Percentiles rank a stretch among this genome's conserved stretches.
Evolutionary conservation across 2,113 vertebrate species (phyloP).

Genomic region (Rattus rattus): DNA sequence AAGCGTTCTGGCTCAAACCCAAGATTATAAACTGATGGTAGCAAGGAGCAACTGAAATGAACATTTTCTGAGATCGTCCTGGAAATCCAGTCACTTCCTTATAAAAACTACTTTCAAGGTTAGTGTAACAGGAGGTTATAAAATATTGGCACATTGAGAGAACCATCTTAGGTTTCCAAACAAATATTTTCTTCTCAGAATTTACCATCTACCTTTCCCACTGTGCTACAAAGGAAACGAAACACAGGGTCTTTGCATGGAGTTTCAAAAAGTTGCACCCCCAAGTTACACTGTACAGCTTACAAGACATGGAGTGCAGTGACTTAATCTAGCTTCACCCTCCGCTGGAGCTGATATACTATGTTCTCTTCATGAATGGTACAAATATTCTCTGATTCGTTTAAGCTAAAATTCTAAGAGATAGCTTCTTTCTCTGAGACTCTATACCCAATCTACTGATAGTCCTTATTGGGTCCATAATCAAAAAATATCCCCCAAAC

Average conservation of each 20-base stretch:
- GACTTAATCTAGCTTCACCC: not conserved
- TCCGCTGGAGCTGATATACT: not conserved
- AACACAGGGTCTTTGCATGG: not conserved
- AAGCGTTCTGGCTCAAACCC: constrained; percentile 29
- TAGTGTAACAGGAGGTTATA: constrained; percentile 33
- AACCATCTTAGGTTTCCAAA: constrained; percentile 23
- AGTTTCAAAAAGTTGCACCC: not conserved
- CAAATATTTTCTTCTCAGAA: constrained; percentile 30
- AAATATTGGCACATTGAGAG: constrained; percentile 38
- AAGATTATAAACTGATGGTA: not conserved
- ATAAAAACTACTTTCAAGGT: constrained; percentile 57
- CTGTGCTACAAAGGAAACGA: constrained; percentile 24
- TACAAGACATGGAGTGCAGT: not conserved
- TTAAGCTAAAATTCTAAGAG: not conserved
- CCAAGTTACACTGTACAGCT: not conserved
- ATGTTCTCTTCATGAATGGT: not conserved
- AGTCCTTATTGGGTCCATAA: not conserved
- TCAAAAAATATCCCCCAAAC: not conserved
- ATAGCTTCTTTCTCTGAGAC: not conserved
- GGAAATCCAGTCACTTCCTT: constrained; percentile 30
- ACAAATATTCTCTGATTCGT: not conserved
- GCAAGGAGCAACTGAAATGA: constrained; percentile 19
- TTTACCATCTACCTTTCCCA: constrained; percentile 25
- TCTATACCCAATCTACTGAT: not conserved
- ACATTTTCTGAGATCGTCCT: constrained; percentile 25